Percentiles rank a stretch among this genome's conserved stretches.
Evolutionary conservation across 1,140 invertebrate genomes (phyloP).

Genomic region (Globodera rostochiensis): DNA sequence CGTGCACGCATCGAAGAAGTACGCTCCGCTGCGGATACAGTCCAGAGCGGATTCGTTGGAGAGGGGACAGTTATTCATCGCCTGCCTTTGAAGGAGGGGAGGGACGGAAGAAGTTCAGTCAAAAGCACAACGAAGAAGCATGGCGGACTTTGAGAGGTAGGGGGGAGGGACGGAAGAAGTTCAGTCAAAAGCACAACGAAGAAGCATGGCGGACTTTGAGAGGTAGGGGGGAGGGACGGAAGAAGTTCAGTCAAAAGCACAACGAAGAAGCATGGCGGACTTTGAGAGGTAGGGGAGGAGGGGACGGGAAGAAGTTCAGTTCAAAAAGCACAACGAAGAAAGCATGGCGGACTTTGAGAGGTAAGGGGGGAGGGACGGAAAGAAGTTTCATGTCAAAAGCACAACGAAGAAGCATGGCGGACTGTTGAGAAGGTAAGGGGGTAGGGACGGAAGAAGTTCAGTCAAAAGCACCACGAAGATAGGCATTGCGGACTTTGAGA

Average conservation of each 20-base stretch:
- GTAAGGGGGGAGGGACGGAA: background rate
- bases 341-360: no score
- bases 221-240: background rate
- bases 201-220: no score
- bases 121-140: background rate
- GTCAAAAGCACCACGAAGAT: background rate
- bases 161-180: background rate
- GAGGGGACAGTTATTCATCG: slow-evolving; percentile 11
- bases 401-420: background rate
- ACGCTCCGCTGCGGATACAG: slow-evolving; percentile 15
- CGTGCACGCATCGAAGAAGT: slow-evolving; percentile 26
- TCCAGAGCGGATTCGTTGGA: slow-evolving; percentile 19
- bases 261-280: no score
- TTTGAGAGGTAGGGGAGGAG: background rate
- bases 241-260: background rate
- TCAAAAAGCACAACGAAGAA: background rate
- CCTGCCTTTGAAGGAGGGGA: background rate
- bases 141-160: no score
- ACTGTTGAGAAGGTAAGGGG: background rate
- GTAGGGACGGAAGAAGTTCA: background rate
- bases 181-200: background rate
- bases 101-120: background rate
- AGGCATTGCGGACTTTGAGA: no score
- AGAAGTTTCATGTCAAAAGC: background rate
- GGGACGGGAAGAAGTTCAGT: background rate